Evolutionary conservation across 2,113 vertebrate species (phyloP).

Genomic region (Melierax canorus): DNA sequence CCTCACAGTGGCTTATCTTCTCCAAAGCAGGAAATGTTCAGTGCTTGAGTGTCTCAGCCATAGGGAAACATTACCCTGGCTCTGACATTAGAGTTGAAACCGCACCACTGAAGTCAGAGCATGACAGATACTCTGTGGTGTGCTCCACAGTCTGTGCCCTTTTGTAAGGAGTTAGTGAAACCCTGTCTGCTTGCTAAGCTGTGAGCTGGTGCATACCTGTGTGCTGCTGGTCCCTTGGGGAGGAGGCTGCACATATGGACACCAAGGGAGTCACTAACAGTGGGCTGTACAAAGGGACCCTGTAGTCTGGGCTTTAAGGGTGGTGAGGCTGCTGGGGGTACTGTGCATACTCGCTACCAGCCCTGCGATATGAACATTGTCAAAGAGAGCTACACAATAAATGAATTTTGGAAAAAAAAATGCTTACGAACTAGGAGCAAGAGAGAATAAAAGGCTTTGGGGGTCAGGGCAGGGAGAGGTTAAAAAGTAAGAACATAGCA

Average conservation of each 20-base stretch:
- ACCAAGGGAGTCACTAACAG: too few species aligned
- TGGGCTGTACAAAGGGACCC: neutral
- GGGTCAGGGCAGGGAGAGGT: fast-evolving
- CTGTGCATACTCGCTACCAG: neutral
- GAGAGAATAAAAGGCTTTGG: neutral
- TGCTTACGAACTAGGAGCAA: neutral
- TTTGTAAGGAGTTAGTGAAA: neutral
- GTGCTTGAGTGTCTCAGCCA: neutral
- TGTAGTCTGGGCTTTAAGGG: neutral
- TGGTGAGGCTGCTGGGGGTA: neutral
- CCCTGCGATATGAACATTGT: neutral
- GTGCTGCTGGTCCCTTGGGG: neutral
- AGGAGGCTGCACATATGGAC: neutral
- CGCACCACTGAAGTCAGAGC: neutral
- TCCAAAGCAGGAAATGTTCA: neutral
- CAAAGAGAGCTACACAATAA: neutral
- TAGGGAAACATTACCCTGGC: neutral
- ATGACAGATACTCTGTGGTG: neutral
- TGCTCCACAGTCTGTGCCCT: neutral
- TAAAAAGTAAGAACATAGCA: neutral
- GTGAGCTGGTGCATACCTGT: neutral
- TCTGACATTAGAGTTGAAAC: neutral
- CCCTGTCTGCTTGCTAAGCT: neutral
- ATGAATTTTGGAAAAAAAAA: neutral
- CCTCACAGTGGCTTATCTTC: neutral